A percentile compares a stretch with the other conserved stretches of the same genome.
Conservation (phyloP, 2,888 invertebrate genomes). For the Hirtodrosophila duncani region DNA sequence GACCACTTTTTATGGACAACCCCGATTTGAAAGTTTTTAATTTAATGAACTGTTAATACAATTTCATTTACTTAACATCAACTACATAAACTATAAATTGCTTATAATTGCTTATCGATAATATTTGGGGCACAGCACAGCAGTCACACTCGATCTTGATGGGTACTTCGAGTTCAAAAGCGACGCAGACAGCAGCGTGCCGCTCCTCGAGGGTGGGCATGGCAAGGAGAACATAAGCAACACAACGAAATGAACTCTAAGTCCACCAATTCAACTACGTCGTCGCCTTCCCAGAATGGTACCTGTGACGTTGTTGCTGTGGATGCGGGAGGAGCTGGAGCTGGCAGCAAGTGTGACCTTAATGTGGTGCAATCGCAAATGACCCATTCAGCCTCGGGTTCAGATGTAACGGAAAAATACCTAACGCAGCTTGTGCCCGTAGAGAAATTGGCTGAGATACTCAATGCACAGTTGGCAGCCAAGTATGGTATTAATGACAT, state of each 20-base stretch:
- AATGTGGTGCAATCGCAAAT: constrained; percentile 75
- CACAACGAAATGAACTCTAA: too few species aligned
- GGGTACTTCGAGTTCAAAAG: constrained; percentile 68
- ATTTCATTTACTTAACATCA: too few species aligned
- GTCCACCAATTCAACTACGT: too few species aligned
- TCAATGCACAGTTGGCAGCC: constrained; percentile 84
- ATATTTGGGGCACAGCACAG: too few species aligned
- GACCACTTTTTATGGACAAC: too few species aligned
- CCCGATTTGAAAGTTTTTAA: too few species aligned
- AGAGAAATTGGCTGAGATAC: constrained; percentile 87
- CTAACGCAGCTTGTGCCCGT: constrained; percentile 84
- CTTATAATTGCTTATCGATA: too few species aligned
- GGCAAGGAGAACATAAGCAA: constrained; percentile 40
- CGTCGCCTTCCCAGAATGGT: constrained; percentile 33
- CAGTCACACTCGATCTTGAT: too few species aligned
- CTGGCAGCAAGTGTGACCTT: constrained; percentile 51
- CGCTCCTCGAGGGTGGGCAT: constrained; percentile 57
- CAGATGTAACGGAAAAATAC: constrained; percentile 83
- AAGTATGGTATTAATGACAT: constrained; percentile 86
- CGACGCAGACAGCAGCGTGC: constrained; percentile 61
- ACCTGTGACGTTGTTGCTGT: too few species aligned
- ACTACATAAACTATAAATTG: too few species aligned
- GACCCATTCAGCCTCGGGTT: constrained; percentile 83
- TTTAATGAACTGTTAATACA: too few species aligned
- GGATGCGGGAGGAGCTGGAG: too few species aligned